These are phyloP conservation scores for Castor canadensis DNA, from an alignment of 2,113 vertebrate genomes.

Conservation along the genomic window DNA sequence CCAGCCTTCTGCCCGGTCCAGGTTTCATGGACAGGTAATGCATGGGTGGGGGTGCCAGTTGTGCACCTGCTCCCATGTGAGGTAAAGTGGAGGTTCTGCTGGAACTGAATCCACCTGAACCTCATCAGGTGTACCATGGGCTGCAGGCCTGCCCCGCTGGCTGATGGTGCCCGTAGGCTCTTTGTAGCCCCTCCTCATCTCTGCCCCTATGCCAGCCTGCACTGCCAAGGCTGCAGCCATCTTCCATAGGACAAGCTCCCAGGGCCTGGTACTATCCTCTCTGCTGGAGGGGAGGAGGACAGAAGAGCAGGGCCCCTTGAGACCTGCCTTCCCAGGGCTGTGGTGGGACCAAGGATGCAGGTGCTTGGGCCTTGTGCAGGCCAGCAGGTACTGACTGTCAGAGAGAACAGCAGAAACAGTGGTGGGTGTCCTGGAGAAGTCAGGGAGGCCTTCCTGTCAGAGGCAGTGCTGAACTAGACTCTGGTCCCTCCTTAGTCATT, in stretches of 20 bases:
- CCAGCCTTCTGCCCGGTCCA: neutral
- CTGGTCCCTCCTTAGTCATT: neutral
- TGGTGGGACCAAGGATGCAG: neutral
- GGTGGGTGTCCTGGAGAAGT: neutral
- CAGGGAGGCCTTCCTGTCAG: conserved; percentile 7
- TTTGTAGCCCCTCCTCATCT: neutral
- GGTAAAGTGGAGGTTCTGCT: neutral
- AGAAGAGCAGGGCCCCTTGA: neutral
- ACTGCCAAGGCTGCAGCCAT: neutral
- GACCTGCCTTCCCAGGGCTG: neutral
- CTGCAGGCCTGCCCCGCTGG: neutral
- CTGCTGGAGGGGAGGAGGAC: neutral
- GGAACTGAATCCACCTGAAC: rapidly evolving
- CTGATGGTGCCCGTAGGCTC: neutral
- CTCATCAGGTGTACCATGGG: rapidly evolving
- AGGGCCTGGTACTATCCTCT: neutral
- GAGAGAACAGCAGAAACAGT: neutral
- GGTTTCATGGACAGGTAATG: neutral
- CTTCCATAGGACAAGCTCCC: too few species aligned
- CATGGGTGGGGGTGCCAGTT: neutral
- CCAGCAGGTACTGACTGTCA: neutral
- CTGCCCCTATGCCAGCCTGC: rapidly evolving
- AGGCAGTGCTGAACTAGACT: neutral
- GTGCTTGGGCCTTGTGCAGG: neutral
- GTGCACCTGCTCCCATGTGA: neutral